These are phyloP conservation scores for Bedellia somnulentella DNA, from an alignment of 2,888 invertebrate species.

Conservation along the genomic window DNA sequence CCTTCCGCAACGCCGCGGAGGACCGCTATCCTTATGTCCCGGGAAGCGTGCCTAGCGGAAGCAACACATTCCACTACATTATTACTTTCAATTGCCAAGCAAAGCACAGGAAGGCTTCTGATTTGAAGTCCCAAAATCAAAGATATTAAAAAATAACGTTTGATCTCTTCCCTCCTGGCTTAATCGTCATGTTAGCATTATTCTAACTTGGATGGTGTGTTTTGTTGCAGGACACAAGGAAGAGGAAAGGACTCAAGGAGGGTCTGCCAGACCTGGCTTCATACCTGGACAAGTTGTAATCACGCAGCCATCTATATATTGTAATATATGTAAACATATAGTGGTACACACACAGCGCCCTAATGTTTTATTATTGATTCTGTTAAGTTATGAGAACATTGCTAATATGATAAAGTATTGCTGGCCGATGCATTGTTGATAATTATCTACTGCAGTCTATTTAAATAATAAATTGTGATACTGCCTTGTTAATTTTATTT, in stretches of 20 bases:
- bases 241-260: conserved; percentile 99
- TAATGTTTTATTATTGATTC: conserved; percentile 22
- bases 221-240: conserved; percentile 82
- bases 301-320: conserved; percentile 43
- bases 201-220: too few species aligned
- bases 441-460: conserved; percentile 8
- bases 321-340: conserved; percentile 51
- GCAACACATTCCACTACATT: too few species aligned
- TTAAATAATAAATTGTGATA: conserved; percentile 2
- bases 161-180: too few species aligned
- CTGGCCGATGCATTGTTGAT: conserved; percentile 32
- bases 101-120: too few species aligned
- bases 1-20: conserved; percentile 68
- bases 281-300: conserved; percentile 99
- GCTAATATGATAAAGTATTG: conserved; percentile 22
- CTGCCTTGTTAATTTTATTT: conserved; percentile 3
- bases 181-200: too few species aligned
- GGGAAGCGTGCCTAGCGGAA: too few species aligned
- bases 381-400: conserved; percentile 11
- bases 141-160: neutral
- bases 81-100: too few species aligned
- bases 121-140: too few species aligned
- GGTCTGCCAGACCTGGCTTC: conserved; percentile 92
- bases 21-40: conserved; percentile 83
- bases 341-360: conserved; percentile 22